These are phyloP conservation scores for Loris lydekkerianus DNA, from an alignment of 2,797 vertebrate species.

Conservation along the genomic window DNA sequence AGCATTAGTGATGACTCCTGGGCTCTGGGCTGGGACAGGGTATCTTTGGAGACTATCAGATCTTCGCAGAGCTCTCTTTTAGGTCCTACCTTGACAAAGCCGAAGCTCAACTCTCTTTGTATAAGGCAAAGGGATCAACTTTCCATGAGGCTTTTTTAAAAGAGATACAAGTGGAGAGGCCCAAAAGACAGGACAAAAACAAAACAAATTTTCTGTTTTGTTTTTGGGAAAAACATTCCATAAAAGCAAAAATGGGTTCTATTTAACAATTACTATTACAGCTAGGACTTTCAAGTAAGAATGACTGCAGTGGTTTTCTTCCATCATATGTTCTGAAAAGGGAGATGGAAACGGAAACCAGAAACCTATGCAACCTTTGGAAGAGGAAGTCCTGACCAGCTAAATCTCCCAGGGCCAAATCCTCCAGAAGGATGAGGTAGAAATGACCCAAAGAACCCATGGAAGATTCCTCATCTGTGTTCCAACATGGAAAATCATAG, in stretches of 20 bases:
- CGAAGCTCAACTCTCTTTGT: background rate
- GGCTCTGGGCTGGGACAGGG: background rate
- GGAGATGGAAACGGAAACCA: constrained; percentile 15
- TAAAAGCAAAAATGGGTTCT: background rate
- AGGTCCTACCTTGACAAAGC: background rate
- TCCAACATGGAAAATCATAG: background rate
- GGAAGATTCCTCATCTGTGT: background rate
- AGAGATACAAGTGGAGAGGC: background rate
- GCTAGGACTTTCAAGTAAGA: constrained; percentile 1
- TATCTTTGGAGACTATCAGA: background rate
- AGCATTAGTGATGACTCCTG: background rate
- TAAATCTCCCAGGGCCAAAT: background rate
- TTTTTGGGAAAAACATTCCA: background rate
- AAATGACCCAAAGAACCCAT: background rate
- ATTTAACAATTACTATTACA: constrained; percentile 30
- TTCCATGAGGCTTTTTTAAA: background rate
- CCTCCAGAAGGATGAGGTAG: background rate
- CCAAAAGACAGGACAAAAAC: background rate
- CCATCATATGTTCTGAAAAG: background rate
- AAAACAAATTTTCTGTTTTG: constrained; percentile 20
- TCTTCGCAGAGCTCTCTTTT: background rate
- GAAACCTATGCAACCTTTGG: background rate
- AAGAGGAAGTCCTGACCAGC: background rate
- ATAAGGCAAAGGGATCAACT: background rate
- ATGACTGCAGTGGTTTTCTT: background rate